phyloP scores from a whole-genome alignment of 2,797 vertebrate species.

The Brachymystax lenok region DNA sequence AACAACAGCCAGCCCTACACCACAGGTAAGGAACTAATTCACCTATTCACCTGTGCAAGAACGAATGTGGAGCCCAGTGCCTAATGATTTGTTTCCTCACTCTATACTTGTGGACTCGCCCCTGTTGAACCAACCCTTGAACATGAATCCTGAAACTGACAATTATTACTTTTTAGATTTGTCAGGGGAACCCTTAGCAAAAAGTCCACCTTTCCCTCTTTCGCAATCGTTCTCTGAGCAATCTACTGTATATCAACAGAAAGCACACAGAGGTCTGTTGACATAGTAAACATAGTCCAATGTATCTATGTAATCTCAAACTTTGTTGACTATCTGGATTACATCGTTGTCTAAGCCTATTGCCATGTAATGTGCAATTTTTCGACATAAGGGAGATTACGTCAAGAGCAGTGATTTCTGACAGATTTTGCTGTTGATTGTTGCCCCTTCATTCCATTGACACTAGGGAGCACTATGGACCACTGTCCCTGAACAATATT shows the following conservation, averaged over 20 bases:
- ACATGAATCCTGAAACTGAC: too few species aligned
- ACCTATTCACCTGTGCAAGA: background rate
- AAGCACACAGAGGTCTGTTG: background rate
- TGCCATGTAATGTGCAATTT: background rate
- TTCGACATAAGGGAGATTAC: background rate
- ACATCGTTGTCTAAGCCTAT: background rate
- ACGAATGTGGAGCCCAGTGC: background rate
- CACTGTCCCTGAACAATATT: background rate
- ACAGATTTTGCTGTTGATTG: background rate
- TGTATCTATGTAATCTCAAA: background rate
- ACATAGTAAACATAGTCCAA: background rate
- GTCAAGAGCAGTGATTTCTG: background rate
- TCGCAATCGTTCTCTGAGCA: too few species aligned
- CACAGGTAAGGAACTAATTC: conserved; percentile 58
- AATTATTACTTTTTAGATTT: too few species aligned
- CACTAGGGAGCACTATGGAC: background rate
- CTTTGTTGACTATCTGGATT: background rate
- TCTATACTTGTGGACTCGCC: background rate
- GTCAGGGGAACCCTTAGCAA: too few species aligned
- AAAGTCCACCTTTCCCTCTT: too few species aligned
- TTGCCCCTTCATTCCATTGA: background rate
- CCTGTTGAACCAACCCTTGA: too few species aligned
- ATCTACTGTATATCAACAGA: too few species aligned
- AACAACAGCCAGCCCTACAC: conserved; percentile 73
- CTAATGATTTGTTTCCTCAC: background rate